Percentiles rank a stretch among this genome's conserved stretches.
Conservation (phyloP, 2,888 invertebrate genomes). For the Gymnocheta viridis region DNA sequence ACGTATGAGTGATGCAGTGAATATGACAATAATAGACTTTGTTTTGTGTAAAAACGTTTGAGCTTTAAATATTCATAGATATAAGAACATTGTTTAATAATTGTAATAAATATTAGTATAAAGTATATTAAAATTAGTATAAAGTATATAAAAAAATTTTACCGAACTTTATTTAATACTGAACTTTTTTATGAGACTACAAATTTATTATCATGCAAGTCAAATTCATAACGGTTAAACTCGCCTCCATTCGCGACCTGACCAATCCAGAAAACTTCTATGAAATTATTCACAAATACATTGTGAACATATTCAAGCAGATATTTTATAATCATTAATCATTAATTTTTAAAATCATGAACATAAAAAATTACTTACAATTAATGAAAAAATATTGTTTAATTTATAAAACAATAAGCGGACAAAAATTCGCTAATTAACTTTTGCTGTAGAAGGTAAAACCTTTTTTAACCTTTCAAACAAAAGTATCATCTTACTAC, state of each 20-base stretch:
- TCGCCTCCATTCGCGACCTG: too few species aligned
- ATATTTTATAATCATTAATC: neutral
- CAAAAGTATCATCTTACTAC: conserved; percentile 43
- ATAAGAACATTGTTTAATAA: neutral
- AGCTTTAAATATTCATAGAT: neutral
- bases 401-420: conserved; percentile 26
- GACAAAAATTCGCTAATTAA: conserved; percentile 56
- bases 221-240: too few species aligned
- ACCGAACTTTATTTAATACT: too few species aligned
- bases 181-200: too few species aligned
- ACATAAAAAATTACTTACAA: conserved; percentile 1
- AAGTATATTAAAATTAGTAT: neutral
- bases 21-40: conserved; percentile 10
- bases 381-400: neutral
- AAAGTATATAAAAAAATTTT: too few species aligned
- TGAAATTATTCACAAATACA: too few species aligned
- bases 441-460: conserved; percentile 47
- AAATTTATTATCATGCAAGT: too few species aligned
- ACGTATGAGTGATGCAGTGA: conserved; percentile 30
- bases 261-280: too few species aligned
- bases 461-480: conserved; percentile 24
- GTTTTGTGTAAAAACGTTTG: conserved; percentile 17
- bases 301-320: neutral
- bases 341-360: neutral
- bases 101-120: neutral